Evolutionary conservation across 2,888 invertebrate genomes (phyloP), one percentile per base, ranked within the genome.

Genomic region (Exephanes ischioxanthus): DNA sequence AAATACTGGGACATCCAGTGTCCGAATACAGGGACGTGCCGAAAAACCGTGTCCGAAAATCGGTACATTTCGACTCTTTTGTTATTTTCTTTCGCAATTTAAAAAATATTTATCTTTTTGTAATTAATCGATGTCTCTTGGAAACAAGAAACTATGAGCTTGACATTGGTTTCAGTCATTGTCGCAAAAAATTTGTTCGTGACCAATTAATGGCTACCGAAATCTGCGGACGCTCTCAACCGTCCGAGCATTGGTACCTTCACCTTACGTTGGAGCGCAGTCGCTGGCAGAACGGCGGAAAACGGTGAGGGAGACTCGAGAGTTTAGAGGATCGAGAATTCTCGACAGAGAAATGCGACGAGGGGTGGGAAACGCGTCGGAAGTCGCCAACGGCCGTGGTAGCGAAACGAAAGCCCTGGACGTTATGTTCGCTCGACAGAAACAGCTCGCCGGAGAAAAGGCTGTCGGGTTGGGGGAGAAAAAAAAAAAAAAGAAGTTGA

Each of bases 401-500:
- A 30, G 45, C 11, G 26, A 75, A 45, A 45, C 73, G n/a, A 3
- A 58, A 22, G 19, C 16, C 16, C 51, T 53, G 66, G 66, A n/a
- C n/a, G 37, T 66, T 66, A 37, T 22, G 67, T 67, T 66, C 51
- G 63, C 53, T 66, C 51, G 66, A 67, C 22, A 19, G 48, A 48
- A 37, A 33, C 73, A 48, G n/a, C 66, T 22, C 37, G 66, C 33
- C 51, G 37, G 14, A 66, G 78, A 58, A 71, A 53, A 70, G 45
- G 48, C 76, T 14, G 45, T 14, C 37, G 11, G 19, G 19, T 51
- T 45, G 48, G 41, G 66, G 76, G 80, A 80, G 33, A 41, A 41
- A 37, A 16, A 41, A 41, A 37, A 16, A 41, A 45, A 30, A 22
- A 30, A 55, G 41, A 77, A 87, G 80, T 75, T 83, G 84, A 88